Base-by-base conservation (phyloP, 2,797 vertebrate genomes). In the Myripristis jacobus region DNA sequence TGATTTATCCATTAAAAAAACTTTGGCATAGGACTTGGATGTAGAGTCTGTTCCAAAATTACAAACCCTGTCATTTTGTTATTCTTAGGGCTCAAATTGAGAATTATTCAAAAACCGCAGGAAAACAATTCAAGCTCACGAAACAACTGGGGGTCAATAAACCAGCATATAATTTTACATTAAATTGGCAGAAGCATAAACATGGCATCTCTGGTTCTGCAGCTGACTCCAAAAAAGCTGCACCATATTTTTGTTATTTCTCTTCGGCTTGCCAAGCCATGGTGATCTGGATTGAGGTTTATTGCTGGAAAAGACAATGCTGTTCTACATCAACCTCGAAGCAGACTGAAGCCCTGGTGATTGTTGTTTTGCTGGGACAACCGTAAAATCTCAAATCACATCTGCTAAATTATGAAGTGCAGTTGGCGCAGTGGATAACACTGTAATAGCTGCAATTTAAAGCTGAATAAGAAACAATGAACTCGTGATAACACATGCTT, bases 61-160 rank as follows among this genome's bases (percentile, higher is more conserved):
- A 94, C 89, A 92, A 89, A 91, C 90, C 90, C 89, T 89, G 85
- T 93, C 84, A 93, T 91, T 89, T 87, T 86, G 76, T 85, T 81
- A 79, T 85, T 82, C 68, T 86, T 85, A 77, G 86, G 15, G 66
- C 83, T 87, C 87, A 91, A 92, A 86, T 87, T 89, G 83, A 93
- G 89, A 87, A 88, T 90, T 90, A 87, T 85, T 88, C 81, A 80
- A 85, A 85, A 85, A 87, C 84, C 89, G 76, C 83, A 87, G 62
- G 38, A 82, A 84, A 89, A 91, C 79, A 57, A 59, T 88, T 82
- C 66, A 77, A 92, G 72, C 67, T 75, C 47, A 81, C 27, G 24
- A 82, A 89, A 83, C 81, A 62, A 75, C 67, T 73, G 52, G 51
- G 70, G 31, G 18, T 72, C 53, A 67, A 64, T 73, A 83, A 87